Evolutionary conservation across 1,140 invertebrate species (phyloP).

Genomic region (Neuroterus valhalla): DNA sequence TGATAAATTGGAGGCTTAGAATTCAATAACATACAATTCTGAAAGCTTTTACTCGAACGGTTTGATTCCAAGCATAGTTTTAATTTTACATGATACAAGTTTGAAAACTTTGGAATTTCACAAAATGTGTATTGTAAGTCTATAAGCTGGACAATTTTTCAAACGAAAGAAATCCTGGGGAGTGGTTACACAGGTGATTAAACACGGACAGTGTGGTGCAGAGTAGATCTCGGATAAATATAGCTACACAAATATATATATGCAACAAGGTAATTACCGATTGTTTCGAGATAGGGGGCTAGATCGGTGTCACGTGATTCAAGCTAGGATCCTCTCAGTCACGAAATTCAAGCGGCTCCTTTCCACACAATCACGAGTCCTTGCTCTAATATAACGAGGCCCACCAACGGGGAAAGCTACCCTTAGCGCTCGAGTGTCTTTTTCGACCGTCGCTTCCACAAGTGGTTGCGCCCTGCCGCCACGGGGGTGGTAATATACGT

Average conservation of each 20-base stretch:
- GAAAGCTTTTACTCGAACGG: too few relatives aligned
- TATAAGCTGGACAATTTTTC: background rate
- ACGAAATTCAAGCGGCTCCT: constrained; percentile 9
- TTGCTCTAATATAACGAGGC: background rate
- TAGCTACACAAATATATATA: background rate
- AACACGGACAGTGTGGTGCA: constrained; percentile 38
- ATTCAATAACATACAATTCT: too few relatives aligned
- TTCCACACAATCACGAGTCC: constrained; percentile 21
- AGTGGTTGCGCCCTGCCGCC: constrained; percentile 66
- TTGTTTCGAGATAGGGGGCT: constrained; percentile 2
- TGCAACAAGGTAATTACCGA: constrained; percentile 10
- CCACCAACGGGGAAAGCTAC: background rate
- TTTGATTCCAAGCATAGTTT: too few relatives aligned
- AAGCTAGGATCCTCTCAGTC: constrained; percentile 19
- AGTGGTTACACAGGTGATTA: constrained; percentile 16
- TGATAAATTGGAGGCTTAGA: too few relatives aligned
- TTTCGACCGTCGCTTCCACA: constrained; percentile 59
- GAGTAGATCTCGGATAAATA: constrained; percentile 27
- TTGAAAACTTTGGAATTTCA: too few relatives aligned
- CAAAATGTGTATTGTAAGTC: too few relatives aligned
- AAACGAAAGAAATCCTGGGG: constrained; percentile 40
- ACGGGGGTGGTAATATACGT: constrained; percentile 17
- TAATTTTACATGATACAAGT: too few relatives aligned
- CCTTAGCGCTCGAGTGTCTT: background rate
- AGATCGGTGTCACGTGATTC: constrained; percentile 7